These are phyloP conservation scores for Saccopteryx bilineata DNA, from an alignment of 2,113 vertebrate genomes.

Conservation along the genomic window DNA sequence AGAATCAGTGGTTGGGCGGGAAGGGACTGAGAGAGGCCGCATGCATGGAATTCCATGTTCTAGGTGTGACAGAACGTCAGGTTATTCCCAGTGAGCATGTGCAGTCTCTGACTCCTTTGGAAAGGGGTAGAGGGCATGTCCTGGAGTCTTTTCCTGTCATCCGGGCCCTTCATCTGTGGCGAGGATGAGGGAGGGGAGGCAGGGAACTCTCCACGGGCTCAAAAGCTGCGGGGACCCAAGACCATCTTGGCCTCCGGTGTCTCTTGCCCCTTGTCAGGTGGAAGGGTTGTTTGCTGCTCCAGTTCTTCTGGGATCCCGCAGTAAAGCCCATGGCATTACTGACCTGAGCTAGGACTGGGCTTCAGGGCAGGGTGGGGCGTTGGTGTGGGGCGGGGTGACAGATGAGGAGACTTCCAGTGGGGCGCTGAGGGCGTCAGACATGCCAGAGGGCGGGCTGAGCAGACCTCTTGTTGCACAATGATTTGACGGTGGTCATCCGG, in stretches of 20 bases:
- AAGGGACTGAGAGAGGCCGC: background rate
- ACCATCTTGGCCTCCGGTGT: background rate
- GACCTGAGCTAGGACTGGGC: background rate
- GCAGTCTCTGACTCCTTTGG: background rate
- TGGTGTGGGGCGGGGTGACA: too few relatives aligned
- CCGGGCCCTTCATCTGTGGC: background rate
- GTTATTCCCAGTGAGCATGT: background rate
- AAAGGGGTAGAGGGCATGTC: background rate
- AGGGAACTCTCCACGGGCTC: background rate
- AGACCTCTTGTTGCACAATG: fast-evolving
- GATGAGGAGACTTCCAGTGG: fast-evolving
- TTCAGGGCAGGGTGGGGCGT: background rate
- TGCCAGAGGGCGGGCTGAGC: background rate
- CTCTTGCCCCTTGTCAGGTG: background rate
- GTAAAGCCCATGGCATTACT: background rate
- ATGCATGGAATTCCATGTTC: background rate
- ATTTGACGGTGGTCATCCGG: background rate
- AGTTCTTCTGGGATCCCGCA: background rate
- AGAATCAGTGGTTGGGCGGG: background rate
- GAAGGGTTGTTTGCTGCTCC: background rate
- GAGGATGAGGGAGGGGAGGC: background rate
- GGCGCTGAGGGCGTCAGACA: fast-evolving
- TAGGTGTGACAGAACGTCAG: background rate
- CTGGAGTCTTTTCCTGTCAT: background rate
- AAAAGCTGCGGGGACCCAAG: background rate